Conservation (phyloP, 1,140 invertebrate species). For the Helicoverpa armigera region DNA sequence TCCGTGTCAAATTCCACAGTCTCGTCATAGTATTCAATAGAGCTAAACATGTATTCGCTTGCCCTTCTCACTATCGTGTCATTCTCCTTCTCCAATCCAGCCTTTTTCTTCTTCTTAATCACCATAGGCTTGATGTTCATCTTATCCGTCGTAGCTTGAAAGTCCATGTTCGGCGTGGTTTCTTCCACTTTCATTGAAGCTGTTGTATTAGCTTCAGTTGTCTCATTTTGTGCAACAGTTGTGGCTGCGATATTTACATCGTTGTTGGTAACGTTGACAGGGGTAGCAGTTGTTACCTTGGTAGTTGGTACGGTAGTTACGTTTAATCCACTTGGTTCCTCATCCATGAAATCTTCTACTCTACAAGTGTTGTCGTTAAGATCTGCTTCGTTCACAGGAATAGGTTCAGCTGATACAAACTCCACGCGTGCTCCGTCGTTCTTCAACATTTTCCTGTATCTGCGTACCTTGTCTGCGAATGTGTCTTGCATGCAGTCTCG, state of each 20-base stretch:
- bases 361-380: conserved; percentile 47
- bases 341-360: not conserved
- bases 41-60: conserved; percentile 75
- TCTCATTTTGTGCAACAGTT: not conserved
- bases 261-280: not conserved
- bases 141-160: not conserved
- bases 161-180: not conserved
- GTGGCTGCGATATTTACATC: not conserved
- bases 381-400: conserved; percentile 62
- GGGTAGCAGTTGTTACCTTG: conserved; percentile 15
- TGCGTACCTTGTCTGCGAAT: conserved; percentile 62
- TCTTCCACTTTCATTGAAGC: not conserved
- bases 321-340: not conserved
- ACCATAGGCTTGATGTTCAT: not conserved
- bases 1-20: conserved; percentile 59
- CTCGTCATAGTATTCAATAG: conserved; percentile 75
- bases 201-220: not conserved
- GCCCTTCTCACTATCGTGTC: conserved; percentile 52
- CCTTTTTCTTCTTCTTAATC: conserved; percentile 33
- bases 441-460: conserved; percentile 63
- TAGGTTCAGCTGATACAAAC: conserved; percentile 68
- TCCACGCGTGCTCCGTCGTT: conserved; percentile 67
- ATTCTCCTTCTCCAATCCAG: conserved; percentile 42
- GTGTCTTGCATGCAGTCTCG: conserved; percentile 59
- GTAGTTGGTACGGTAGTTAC: conserved; percentile 23